Evolutionary conservation across 2,888 invertebrate genomes (phyloP).

Genomic region (Hoplodrina blanda): DNA sequence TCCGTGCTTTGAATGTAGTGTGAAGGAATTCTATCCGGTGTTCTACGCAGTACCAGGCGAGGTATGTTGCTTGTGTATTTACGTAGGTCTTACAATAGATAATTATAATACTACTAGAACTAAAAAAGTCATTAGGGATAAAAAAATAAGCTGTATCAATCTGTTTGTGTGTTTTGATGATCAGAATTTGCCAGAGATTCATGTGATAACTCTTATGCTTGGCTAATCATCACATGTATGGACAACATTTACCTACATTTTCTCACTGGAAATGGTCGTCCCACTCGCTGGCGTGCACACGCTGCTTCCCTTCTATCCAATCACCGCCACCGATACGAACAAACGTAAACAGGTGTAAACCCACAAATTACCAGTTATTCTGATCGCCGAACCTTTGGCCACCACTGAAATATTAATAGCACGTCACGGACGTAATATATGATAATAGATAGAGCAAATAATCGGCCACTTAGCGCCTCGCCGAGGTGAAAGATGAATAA

Average conservation of each 20-base stretch:
- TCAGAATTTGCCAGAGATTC: background rate
- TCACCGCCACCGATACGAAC: conserved; percentile 9
- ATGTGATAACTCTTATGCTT: background rate
- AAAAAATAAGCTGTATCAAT: too few species aligned
- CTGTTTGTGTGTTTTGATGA: too few species aligned
- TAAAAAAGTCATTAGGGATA: too few species aligned
- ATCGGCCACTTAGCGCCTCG: conserved; percentile 59
- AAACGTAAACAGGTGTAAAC: conserved; percentile 32
- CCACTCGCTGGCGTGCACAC: background rate
- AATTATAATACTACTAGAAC: too few species aligned
- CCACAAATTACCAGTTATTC: conserved; percentile 47
- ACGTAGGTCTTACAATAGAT: too few species aligned
- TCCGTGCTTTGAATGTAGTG: background rate
- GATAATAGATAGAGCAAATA: conserved; percentile 64
- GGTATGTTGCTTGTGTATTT: too few species aligned
- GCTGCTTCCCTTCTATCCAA: background rate
- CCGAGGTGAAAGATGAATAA: conserved; percentile 63
- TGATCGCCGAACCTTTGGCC: conserved; percentile 51
- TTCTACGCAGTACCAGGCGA: background rate
- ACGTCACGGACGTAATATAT: conserved; percentile 61
- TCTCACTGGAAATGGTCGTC: background rate
- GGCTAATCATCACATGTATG: too few species aligned
- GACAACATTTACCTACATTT: too few species aligned
- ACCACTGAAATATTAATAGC: conserved; percentile 59
- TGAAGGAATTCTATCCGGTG: background rate